These are phyloP conservation scores for Lepidurus couesii DNA, from an alignment of 1,140 invertebrate genomes.

Conservation along the genomic window DNA sequence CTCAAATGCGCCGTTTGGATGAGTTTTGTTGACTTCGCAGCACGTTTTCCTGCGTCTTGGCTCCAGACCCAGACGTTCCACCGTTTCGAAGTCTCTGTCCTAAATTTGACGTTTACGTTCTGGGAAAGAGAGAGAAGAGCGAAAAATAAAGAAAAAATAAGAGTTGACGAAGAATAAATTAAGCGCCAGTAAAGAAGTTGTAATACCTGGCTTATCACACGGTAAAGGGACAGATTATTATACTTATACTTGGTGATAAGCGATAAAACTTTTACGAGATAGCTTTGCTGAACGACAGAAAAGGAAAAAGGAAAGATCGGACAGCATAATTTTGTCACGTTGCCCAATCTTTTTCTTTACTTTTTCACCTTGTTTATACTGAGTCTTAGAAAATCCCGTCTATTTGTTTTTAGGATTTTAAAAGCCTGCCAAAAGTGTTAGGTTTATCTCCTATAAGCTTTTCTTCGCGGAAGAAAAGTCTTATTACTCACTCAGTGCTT, in stretches of 20 bases:
- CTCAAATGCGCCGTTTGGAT: not conserved
- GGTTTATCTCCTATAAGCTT: too few species aligned
- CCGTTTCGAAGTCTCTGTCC: not conserved
- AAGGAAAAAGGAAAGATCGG: not conserved
- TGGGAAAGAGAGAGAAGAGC: not conserved
- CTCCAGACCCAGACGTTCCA: not conserved
- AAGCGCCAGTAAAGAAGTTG: not conserved
- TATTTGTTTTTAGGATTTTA: not conserved
- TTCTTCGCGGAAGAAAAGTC: too few species aligned
- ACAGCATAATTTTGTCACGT: not conserved
- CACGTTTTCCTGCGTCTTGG: constrained; percentile 14
- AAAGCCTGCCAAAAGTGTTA: not conserved
- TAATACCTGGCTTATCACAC: constrained; percentile 13
- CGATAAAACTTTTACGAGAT: not conserved
- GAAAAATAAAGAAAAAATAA: not conserved
- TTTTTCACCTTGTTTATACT: not conserved
- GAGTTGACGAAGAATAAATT: not conserved
- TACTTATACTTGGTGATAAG: not conserved
- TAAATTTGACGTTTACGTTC: not conserved
- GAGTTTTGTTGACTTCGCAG: not conserved
- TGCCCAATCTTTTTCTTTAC: not conserved
- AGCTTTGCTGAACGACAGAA: not conserved
- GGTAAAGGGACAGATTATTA: constrained; percentile 1
- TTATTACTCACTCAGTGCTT: too few species aligned
- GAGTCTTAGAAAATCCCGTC: not conserved